Evolutionary conservation across 2,888 invertebrate genomes (phyloP), one percentile per base, ranked within the genome.

Genomic region (Entomobrya multifasciata): DNA sequence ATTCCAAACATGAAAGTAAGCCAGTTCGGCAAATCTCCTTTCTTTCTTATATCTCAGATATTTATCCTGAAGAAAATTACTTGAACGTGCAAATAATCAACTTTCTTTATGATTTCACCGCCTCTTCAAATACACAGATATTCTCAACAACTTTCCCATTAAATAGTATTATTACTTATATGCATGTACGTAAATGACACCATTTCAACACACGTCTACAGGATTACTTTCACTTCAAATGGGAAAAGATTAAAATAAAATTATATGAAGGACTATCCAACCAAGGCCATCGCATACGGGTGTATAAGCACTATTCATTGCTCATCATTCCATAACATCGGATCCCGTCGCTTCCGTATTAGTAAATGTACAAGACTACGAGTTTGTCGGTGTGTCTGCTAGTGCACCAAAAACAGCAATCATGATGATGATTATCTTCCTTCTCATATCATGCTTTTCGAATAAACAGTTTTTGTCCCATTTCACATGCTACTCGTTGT

Each of bases 401-500:
- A 22, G 57, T 41, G 36, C 36, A 1, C 1, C 36, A 1, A 20
- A 41, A 36, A 65, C 27, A 30, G 30, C 5, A 62, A n/a, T 8
- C 62, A 44, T 44, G 20, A 65, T n/a, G n/a, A n/a, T n/a, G n/a
- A n/a, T n/a, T n/a, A n/a, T n/a, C n/a, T n/a, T n/a, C n/a, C n/a
- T n/a, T n/a, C 57, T 57, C 25, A 20, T 6, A 65, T 47, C 49
- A 49, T 49, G 36, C 47, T 49, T 72, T 36, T 72, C 72, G 25
- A 72, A 72, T 25, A 72, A 72, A 49, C 72, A 72, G 49, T 49
- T 49, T 65, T 67, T 72, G 17, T 65, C 41, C 41, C 1, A 65
- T 65, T 65, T 65, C 41, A 65, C 65, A 62, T 62, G 36, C n/a
- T 65, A 62, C n/a, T 4, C 6, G 47, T 72, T 72, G 27, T 72